Evolutionary conservation across 1,140 invertebrate genomes (phyloP).

Genomic region (Chironomus striatipennis): DNA sequence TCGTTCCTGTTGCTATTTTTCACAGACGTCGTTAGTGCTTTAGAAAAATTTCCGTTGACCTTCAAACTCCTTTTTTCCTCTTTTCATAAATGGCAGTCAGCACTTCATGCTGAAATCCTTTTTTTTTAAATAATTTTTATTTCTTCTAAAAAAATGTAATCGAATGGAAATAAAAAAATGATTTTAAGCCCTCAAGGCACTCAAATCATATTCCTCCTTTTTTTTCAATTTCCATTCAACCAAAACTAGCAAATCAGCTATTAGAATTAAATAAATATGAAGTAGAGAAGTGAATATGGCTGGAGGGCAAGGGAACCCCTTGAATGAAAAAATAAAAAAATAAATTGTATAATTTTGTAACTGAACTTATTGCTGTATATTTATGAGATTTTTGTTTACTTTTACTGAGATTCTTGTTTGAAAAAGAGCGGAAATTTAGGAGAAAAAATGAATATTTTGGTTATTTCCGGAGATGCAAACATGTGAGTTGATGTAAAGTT

Average conservation of each 20-base stretch:
- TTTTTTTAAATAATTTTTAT: neutral
- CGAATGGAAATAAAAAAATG: neutral
- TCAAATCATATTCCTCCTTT: neutral
- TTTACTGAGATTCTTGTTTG: neutral
- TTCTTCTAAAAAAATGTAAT: neutral
- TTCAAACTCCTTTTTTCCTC: too few relatives aligned
- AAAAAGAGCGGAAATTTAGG: neutral
- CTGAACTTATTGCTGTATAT: neutral
- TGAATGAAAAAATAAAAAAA: too few relatives aligned
- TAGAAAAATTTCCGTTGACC: neutral
- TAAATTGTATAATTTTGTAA: neutral
- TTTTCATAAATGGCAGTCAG: neutral
- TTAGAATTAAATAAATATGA: neutral
- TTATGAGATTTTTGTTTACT: neutral
- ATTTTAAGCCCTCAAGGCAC: neutral
- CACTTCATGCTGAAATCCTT: neutral
- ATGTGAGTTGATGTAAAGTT: too few relatives aligned
- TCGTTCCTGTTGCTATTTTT: neutral
- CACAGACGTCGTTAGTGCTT: neutral
- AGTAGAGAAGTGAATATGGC: neutral
- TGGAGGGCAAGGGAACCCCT: neutral
- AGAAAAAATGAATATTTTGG: too few relatives aligned
- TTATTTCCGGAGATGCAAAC: too few relatives aligned
- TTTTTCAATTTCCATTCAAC: neutral
- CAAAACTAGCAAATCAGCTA: constrained; percentile 6